Conservation (phyloP, 2,888 invertebrate genomes). For the Cantharis flavilabris region DNA sequence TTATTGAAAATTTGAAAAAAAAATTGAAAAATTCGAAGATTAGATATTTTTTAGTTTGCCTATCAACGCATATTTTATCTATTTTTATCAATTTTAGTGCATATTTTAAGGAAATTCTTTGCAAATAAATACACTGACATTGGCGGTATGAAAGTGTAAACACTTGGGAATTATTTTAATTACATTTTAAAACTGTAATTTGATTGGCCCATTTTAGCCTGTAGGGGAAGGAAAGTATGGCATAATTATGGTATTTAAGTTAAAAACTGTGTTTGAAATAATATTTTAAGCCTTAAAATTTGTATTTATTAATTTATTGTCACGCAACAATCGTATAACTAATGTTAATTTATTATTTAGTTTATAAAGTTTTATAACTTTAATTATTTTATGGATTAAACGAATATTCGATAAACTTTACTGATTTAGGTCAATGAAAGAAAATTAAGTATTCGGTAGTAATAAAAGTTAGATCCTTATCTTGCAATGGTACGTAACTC, state of each 20-base stretch:
- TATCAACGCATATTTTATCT: no score
- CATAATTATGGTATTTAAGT: background rate
- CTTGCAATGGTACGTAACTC: background rate
- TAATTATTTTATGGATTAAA: background rate
- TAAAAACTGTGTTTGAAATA: background rate
- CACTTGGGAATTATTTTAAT: no score
- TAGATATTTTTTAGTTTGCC: no score
- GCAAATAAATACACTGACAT: no score
- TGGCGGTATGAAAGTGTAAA: no score
- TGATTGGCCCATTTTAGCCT: background rate
- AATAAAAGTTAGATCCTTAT: conserved; percentile 4
- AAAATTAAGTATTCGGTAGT: background rate
- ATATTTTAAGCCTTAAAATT: background rate
- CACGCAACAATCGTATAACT: background rate
- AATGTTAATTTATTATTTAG: background rate
- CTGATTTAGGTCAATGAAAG: conserved; percentile 3
- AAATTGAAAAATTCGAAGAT: no score
- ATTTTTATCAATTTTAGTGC: no score
- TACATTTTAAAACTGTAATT: background rate
- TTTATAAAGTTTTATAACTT: background rate
- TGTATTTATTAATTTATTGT: background rate
- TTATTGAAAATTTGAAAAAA: no score
- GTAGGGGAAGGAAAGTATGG: background rate
- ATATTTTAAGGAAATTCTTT: no score
- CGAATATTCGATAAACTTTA: background rate